A percentile compares a stretch with the other conserved stretches of the same genome.
Conservation (phyloP, 2,113 vertebrate genomes). For the Neotragus moschatus region DNA sequence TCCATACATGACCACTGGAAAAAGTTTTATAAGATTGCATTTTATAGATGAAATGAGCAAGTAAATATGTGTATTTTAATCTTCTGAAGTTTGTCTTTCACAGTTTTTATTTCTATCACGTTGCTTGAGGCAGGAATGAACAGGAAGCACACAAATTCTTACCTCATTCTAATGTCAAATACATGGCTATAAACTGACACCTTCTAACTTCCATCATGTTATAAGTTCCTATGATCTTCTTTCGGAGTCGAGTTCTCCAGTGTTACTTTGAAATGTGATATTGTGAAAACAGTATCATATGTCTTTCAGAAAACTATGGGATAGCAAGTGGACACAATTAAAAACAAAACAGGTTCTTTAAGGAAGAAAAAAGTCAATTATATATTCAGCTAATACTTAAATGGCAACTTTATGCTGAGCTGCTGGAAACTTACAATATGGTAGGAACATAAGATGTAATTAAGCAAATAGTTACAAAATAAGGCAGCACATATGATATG, state of each 20-base stretch:
- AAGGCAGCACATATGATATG: neutral
- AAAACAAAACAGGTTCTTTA: neutral
- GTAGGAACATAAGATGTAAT: neutral
- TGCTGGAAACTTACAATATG: neutral
- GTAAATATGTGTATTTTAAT: neutral
- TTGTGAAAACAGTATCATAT: neutral
- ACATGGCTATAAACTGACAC: neutral
- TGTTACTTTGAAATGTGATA: neutral
- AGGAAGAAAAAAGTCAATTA: neutral
- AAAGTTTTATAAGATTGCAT: constrained; percentile 26
- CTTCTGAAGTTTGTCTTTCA: neutral
- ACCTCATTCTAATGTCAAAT: neutral
- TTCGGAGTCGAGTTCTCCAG: neutral
- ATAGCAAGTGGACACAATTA: neutral
- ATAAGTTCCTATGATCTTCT: neutral
- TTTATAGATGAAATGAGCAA: constrained; percentile 23
- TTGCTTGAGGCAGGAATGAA: neutral
- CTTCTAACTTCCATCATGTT: neutral
- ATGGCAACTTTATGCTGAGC: neutral
- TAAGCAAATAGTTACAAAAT: neutral
- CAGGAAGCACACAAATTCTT: neutral
- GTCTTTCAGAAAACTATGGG: neutral
- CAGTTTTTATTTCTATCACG: neutral
- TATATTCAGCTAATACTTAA: neutral
- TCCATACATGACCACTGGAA: no score